A percentile compares a stretch with the other conserved stretches of the same genome.
phyloP scores from a whole-genome alignment of 2,888 invertebrate genomes.

The Maniola hyperantus region DNA sequence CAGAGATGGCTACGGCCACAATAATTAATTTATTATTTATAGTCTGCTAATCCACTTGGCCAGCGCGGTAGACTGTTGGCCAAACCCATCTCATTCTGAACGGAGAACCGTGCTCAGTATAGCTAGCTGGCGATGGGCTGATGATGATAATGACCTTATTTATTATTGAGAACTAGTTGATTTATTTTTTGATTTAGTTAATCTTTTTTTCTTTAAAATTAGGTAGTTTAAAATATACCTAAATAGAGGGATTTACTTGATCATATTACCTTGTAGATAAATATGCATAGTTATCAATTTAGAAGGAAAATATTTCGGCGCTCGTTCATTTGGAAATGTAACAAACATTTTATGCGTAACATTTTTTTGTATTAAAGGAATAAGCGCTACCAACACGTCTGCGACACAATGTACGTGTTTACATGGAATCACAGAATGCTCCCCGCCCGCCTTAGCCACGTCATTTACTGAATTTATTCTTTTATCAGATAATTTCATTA shows the following conservation, averaged over 20 bases:
- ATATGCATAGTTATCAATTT: neutral
- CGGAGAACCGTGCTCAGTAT: no score
- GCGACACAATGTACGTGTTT: conserved; percentile 69
- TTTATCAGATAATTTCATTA: conserved; percentile 32
- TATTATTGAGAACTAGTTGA: no score
- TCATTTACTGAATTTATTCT: conserved; percentile 31
- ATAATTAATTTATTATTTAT: no score
- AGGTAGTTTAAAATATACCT: neutral
- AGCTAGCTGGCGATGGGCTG: no score
- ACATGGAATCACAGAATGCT: conserved; percentile 64
- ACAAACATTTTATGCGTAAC: conserved; percentile 56
- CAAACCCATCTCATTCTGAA: no score
- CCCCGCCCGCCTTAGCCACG: conserved; percentile 42
- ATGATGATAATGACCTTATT: no score
- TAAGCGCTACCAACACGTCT: conserved; percentile 56
- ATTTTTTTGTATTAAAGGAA: conserved; percentile 53
- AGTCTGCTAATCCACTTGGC: no score
- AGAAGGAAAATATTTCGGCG: conserved; percentile 25
- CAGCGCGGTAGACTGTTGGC: no score
- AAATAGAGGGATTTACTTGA: neutral
- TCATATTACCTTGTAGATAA: neutral
- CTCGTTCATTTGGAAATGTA: conserved; percentile 47
- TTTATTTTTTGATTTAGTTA: no score
- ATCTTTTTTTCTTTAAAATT: no score
- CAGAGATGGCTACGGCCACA: no score